Base-by-base conservation (phyloP, 2,797 vertebrate species). In the Varecia variegata region DNA sequence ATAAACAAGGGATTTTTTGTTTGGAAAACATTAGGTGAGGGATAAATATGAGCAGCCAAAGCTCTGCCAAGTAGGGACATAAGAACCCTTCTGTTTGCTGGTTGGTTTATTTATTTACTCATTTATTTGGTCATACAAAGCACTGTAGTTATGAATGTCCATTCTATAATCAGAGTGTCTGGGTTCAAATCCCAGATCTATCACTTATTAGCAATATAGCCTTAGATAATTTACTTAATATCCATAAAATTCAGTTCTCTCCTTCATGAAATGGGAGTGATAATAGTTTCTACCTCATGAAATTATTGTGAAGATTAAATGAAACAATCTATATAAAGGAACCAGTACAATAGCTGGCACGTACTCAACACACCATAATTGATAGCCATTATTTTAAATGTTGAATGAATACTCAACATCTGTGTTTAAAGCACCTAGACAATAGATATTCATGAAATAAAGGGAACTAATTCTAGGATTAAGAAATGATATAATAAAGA, bases 221-320 rank as follows among this genome's bases (percentile, higher is more conserved):
- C 35, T 50, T 77, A 62, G 40, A 79, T 58, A 93, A 35, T 56
- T 50, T 62, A 86, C 25, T 60, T 62, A 14, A 62, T 62, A 82
- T 88, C 30, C 43, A 47, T 58, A 65, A 85, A 92, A 74, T 54
- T 86, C 79, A 84, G 70, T 79, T 85, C 12, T 82, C 13, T 89
- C 56, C 38, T 43, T 76, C 67, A 84, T 76, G 80, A 92, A 89
- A 62, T n/a, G 15, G 62, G 23, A 81, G 23, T 6, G 30, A 45
- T 27, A 40, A 45, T 38, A 43, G 1, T 94, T 96, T 95, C 85
- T 43, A 94, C 14, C 40, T 77, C 40, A 77, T 88, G 60, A 92
- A n/a, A 88, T 83, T 91, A 93, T 45, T 93, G 40, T 85, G 88
- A 95, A 27, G 73, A 94, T 89, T 74, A 80, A 96, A 76, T 84